Percentiles rank a stretch among this genome's conserved stretches.
phyloP scores from a whole-genome alignment of 2,797 vertebrate species.

The Hippocampus kuda region DNA sequence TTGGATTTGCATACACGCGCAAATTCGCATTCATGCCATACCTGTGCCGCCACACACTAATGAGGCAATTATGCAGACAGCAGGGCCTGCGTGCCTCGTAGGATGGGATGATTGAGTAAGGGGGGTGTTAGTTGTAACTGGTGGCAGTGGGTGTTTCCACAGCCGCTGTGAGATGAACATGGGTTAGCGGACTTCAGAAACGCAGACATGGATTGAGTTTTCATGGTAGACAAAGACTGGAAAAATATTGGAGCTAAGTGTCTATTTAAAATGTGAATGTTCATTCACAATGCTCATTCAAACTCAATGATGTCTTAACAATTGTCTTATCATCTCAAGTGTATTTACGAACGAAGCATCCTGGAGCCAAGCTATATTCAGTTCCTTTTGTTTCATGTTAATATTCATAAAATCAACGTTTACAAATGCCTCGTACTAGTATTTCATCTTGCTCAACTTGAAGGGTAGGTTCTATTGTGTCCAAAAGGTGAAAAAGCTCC shows the following conservation, averaged over 20 bases:
- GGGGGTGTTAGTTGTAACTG: slow-evolving; percentile 33
- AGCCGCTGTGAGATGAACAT: slow-evolving; percentile 52
- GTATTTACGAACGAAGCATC: not conserved
- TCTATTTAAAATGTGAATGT: slow-evolving; percentile 42
- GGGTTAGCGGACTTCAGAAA: slow-evolving; percentile 62
- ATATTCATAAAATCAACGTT: no score
- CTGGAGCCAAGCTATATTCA: no score
- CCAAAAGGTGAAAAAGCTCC: no score
- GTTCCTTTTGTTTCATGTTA: no score
- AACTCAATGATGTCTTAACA: not conserved
- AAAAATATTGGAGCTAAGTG: slow-evolving; percentile 49
- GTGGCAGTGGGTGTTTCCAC: slow-evolving; percentile 30
- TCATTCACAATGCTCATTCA: slow-evolving; percentile 39
- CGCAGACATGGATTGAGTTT: slow-evolving; percentile 60
- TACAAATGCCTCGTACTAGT: no score
- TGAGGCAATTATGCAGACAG: slow-evolving; percentile 69
- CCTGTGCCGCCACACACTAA: slow-evolving; percentile 60
- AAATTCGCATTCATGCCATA: slow-evolving; percentile 59
- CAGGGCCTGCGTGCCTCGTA: slow-evolving; percentile 44
- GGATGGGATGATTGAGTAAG: slow-evolving; percentile 30
- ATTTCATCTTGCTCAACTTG: no score
- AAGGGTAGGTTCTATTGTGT: no score
- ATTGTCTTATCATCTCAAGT: not conserved
- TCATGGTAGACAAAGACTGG: slow-evolving; percentile 68
- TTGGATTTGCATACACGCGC: slow-evolving; percentile 58